These are phyloP conservation scores for Verasper variegatus DNA, from an alignment of 2,113 vertebrate species.

Conservation along the genomic window DNA sequence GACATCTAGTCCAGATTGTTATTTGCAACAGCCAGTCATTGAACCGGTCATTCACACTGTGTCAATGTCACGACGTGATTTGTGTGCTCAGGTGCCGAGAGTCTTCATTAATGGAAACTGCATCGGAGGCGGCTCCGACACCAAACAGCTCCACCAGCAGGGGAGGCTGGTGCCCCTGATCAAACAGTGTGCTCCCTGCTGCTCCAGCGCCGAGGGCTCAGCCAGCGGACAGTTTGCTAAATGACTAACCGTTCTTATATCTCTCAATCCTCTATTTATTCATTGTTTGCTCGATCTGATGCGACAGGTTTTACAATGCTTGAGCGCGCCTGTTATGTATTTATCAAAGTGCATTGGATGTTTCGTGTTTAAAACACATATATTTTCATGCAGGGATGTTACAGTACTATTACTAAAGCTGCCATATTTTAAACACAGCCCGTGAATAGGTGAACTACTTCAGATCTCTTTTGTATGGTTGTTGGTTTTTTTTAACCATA, in stretches of 20 bases:
- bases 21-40: neutral
- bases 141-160: conserved; percentile 88
- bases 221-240: conserved; percentile 70
- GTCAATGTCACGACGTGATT: neutral
- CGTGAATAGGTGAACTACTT: conserved; percentile 22
- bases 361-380: conserved; percentile 11
- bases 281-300: conserved; percentile 24
- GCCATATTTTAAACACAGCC: conserved; percentile 30
- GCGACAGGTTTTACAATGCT: conserved; percentile 23
- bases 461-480: neutral
- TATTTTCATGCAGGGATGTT: conserved; percentile 31
- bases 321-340: conserved; percentile 45
- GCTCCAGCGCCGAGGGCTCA: conserved; percentile 66
- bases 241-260: conserved; percentile 73
- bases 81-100: conserved; percentile 88
- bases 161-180: conserved; percentile 90
- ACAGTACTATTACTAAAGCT: conserved; percentile 51
- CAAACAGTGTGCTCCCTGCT: conserved; percentile 85
- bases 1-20: neutral
- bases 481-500: neutral
- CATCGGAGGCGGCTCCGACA: conserved; percentile 92
- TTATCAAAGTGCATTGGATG: conserved; percentile 22
- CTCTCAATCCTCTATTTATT: conserved; percentile 52
- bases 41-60: neutral
- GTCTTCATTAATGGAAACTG: conserved; percentile 95